These are phyloP conservation scores for Deroptyus accipitrinus DNA, from an alignment of 2,113 vertebrate genomes.

Conservation along the genomic window DNA sequence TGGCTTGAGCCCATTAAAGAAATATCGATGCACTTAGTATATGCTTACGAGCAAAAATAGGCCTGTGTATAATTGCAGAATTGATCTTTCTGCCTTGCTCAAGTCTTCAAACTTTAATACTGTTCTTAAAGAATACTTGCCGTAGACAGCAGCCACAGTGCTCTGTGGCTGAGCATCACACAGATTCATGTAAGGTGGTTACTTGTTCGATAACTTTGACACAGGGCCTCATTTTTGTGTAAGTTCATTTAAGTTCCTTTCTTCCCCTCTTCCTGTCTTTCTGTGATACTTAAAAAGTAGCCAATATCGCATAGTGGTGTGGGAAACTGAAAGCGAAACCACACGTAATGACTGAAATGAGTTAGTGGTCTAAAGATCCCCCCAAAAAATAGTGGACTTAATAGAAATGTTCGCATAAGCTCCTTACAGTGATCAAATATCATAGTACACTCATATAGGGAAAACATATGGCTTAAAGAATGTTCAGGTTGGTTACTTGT, in stretches of 20 bases:
- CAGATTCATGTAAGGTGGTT: accelerated
- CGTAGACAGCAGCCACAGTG: accelerated
- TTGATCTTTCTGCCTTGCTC: too few relatives aligned
- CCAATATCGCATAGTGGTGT: neutral
- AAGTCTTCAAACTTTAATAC: neutral
- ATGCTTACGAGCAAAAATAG: accelerated
- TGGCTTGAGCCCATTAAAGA: neutral
- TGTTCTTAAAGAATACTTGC: accelerated
- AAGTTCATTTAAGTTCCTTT: neutral
- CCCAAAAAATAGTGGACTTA: neutral
- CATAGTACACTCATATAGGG: accelerated
- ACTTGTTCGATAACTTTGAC: neutral
- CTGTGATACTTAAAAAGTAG: neutral
- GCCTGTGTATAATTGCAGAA: neutral
- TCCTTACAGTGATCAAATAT: neutral
- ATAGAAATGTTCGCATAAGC: neutral
- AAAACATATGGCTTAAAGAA: neutral
- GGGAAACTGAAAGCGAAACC: neutral
- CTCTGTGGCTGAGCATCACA: neutral
- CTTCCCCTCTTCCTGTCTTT: neutral
- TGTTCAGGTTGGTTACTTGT: neutral
- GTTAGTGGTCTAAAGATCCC: neutral
- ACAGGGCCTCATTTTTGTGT: neutral
- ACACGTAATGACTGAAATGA: neutral
- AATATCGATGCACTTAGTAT: accelerated